Evolutionary conservation across 2,888 invertebrate genomes (phyloP), one percentile per base, ranked within the genome.

Genomic region (Campoplex nolae): DNA sequence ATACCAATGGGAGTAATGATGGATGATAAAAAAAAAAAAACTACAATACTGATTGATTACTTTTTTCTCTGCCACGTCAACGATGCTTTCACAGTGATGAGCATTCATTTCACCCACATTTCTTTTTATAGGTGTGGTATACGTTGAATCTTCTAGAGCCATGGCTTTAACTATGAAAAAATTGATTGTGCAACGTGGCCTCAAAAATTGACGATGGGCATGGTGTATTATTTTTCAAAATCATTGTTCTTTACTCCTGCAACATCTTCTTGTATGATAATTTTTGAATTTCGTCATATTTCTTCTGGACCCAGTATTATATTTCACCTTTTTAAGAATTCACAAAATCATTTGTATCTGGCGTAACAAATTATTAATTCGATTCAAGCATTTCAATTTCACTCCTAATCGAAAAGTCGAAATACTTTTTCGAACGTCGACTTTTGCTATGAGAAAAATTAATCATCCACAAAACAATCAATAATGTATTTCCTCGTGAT

Each of bases 81-180:
- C 65, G 76, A 35, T 35, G 65, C 32, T 77, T 77, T 65, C 65
- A 65, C 76, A 65, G 32, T 51, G 65, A 67, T 42, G 76, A 65
- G 65, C 48, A 38, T 42, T 75, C 45, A n/a, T 62, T 65, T 77
- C 76, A 77, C 65, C 76, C 76, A 77, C 65, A 77, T 77, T 65
- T 67, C n/a, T 35, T 77, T 62, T 48, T 65, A 35, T 48, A 77
- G 76, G 76, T 67, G 76, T 56, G 76, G 76, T 65, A 32, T n/a
- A 32, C 28, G 56, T 74, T 38, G 13, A 23, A 75, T 75, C 23
- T 62, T 42, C 11, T 23, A 28, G 75, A 58, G 16, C 58, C 38
- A 54, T 23, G 65, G 32, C 32, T 32, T 65, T 35, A 48, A 77
- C 62, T 51, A 77, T 38, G 65, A 77, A 65, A 67, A 75, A 51